These are phyloP conservation scores for Azemiops feae DNA, from an alignment of 2,113 vertebrate genomes.

Conservation along the genomic window DNA sequence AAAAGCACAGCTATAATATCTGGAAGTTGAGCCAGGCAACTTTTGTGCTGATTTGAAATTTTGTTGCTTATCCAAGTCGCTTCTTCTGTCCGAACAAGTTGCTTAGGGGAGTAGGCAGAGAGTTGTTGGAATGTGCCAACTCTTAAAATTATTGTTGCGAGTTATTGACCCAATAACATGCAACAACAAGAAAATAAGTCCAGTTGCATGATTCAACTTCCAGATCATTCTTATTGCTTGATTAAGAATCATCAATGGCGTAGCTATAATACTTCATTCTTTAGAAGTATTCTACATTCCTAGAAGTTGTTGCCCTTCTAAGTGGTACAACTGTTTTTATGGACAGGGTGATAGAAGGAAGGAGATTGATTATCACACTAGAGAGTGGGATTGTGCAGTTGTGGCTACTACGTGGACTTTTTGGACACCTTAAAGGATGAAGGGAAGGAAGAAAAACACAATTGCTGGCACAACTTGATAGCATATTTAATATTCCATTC, in stretches of 20 bases:
- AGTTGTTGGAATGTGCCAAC: no score
- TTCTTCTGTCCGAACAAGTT: not conserved
- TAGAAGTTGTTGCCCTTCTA: not conserved
- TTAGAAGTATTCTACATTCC: no score
- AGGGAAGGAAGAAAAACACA: not conserved
- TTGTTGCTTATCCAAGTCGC: not conserved
- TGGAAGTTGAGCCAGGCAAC: not conserved
- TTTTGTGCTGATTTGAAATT: not conserved
- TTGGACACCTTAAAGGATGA: not conserved
- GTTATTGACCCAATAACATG: no score
- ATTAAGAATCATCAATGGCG: not conserved
- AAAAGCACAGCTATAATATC: not conserved
- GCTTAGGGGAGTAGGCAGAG: no score
- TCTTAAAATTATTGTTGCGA: no score
- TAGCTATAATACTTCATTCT: not conserved
- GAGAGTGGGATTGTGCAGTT: not conserved
- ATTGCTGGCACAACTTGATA: not conserved
- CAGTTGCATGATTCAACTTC: not conserved
- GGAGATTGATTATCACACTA: not conserved
- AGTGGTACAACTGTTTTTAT: not conserved
- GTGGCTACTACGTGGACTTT: not conserved
- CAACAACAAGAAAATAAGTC: not conserved
- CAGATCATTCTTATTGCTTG: not conserved
- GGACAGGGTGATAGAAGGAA: not conserved
- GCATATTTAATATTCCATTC: not conserved